phyloP scores from a whole-genome alignment of 2,888 invertebrate species.

The Clanis bilineata region DNA sequence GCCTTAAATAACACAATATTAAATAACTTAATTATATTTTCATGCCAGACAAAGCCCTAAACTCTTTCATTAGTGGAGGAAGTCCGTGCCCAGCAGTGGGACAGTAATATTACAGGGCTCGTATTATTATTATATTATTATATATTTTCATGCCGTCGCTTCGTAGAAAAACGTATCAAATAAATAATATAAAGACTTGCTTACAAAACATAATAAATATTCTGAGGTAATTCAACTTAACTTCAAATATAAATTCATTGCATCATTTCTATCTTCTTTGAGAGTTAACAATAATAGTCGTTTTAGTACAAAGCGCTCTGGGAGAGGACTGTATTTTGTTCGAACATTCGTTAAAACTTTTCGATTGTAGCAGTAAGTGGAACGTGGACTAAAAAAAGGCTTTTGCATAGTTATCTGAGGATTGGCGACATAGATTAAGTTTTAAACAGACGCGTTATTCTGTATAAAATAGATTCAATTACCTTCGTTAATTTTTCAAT shows the following conservation, averaged over 20 bases:
- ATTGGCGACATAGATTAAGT: slow-evolving; percentile 15
- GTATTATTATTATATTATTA: no score
- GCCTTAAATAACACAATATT: no score
- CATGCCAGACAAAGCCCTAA: no score
- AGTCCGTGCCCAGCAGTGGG: no score
- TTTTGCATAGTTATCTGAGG: slow-evolving; percentile 21
- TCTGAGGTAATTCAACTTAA: not conserved
- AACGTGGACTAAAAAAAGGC: slow-evolving; percentile 19
- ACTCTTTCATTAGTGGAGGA: no score
- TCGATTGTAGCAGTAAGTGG: slow-evolving; percentile 19
- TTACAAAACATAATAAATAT: no score
- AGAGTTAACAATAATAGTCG: not conserved
- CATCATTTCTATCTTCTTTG: not conserved
- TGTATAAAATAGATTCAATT: not conserved
- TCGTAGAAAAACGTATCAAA: no score
- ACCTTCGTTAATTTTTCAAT: no score
- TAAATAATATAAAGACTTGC: no score
- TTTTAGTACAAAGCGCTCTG: slow-evolving; percentile 17
- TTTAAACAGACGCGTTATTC: not conserved
- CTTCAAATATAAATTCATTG: not conserved
- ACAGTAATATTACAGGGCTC: no score
- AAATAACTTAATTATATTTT: no score
- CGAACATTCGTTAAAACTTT: slow-evolving; percentile 12
- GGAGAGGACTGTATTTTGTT: not conserved
- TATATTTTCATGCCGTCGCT: no score